Conservation (phyloP, 2,797 vertebrate species). For the Sus cebifrons region DNA sequence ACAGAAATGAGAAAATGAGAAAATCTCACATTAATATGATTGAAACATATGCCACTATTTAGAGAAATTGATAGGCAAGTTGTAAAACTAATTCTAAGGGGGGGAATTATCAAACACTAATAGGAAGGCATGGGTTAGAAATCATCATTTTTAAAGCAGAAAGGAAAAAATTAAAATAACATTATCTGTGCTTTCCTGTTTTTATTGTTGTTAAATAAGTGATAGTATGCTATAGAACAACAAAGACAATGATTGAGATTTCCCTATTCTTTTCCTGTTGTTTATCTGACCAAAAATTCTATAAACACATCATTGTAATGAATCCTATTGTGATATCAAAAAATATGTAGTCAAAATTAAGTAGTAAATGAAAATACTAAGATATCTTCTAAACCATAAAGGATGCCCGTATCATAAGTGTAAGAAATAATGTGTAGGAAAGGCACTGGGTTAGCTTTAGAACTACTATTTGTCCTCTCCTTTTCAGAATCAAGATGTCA, state of each 20-base stretch:
- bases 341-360: not conserved
- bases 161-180: slow-evolving; percentile 16
- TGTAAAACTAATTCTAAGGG: slow-evolving; percentile 42
- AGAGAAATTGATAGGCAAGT: not conserved
- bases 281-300: not conserved
- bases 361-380: not conserved
- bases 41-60: not conserved
- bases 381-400: not conserved
- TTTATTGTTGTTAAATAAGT: not conserved
- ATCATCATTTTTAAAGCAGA: not conserved
- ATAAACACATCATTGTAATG: not conserved
- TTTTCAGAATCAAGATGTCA: not conserved
- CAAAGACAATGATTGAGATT: not conserved
- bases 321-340: not conserved
- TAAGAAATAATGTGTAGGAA: not conserved
- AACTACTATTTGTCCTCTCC: not conserved
- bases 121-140: not conserved
- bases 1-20: slow-evolving; percentile 14
- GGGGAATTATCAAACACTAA: not conserved
- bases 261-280: not conserved
- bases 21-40: slow-evolving; percentile 27
- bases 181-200: not conserved
- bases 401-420: not conserved
- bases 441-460: not conserved
- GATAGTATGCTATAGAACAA: not conserved